Evolutionary conservation across 2,113 vertebrate genomes (phyloP).

Genomic region (Sinosuthora webbiana): DNA sequence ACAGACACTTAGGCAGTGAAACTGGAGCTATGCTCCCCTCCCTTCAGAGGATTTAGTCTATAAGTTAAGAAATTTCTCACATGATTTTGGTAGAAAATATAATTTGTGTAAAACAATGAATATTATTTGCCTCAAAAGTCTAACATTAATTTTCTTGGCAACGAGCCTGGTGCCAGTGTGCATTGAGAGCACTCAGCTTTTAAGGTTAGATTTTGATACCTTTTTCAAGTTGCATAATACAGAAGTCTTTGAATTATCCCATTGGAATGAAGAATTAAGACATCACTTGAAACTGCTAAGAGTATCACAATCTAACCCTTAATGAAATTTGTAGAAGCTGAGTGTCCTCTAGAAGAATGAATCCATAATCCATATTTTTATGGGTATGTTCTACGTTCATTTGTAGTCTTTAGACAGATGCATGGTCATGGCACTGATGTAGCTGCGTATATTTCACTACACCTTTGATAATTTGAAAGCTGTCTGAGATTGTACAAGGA

Average conservation of each 20-base stretch:
- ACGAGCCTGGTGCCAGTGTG: neutral
- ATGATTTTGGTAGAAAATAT: neutral
- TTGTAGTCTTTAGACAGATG: neutral
- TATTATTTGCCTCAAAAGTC: neutral
- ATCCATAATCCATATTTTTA: neutral
- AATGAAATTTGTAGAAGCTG: neutral
- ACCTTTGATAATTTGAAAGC: neutral
- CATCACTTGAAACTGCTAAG: neutral
- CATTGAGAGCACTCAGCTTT: neutral
- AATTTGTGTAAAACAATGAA: neutral
- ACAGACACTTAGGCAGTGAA: conserved; percentile 55
- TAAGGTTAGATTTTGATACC: neutral
- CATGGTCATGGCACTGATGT: neutral
- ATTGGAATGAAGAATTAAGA: conserved; percentile 24
- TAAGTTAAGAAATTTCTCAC: neutral
- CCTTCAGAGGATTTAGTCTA: neutral
- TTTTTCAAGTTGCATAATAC: neutral
- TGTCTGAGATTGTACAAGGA: neutral
- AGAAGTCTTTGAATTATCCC: conserved; percentile 11
- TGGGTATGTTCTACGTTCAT: neutral
- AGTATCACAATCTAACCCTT: neutral
- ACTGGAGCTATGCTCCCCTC: neutral
- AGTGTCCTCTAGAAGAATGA: neutral
- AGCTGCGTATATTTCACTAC: neutral
- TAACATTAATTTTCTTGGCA: neutral